Evolutionary conservation across 2,888 invertebrate genomes (phyloP), one percentile per base, ranked within the genome.

Genomic region (Silvanus unidentatus): DNA sequence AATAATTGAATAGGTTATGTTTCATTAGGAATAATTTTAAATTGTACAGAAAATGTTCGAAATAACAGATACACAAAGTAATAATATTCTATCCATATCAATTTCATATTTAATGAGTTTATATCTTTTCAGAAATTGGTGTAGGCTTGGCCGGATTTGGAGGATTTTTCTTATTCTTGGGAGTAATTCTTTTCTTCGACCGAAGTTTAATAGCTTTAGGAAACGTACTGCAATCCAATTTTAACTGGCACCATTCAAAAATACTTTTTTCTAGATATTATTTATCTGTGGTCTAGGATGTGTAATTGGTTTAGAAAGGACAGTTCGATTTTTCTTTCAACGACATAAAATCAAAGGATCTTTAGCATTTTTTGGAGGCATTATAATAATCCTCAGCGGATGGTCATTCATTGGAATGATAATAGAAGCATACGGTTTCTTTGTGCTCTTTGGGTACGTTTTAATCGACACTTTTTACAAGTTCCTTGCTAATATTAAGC

Each of bases 191-290:
- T 47, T 75, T 99, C 43, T 97, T 99, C 71, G 99, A 99, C 73
- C 95, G 94, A 73, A 98, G 98, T 42, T 76, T 99, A 45, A 75
- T 99, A 45, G 98, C 98, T n/a, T 93, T 99, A 70, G 99, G 99
- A 69, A 99, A 99, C 81, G 98, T 98, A 79, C 86, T 90, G 28
- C 28, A 9, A 28, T 10, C 10, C 28, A 10, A 28, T 28, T 28
- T 39, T 37, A 29, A 28, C 15, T 14, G 40, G 11, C 16, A 35
- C 15, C 6, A 16, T 15, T 12, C 28, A 38, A 22, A 22, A 22
- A 5, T 8, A 5, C 22, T 5, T 22, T 22, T 5, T 80, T 81
- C 38, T 77, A 99, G 98, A 91, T 99, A 52, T 77, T 99, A 16
- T 99, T 99, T 73, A 86, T 99, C 58, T 81, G 86, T 56, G 99